These are phyloP conservation scores for Grantiella picta DNA, from an alignment of 2,113 vertebrate species.

Conservation along the genomic window DNA sequence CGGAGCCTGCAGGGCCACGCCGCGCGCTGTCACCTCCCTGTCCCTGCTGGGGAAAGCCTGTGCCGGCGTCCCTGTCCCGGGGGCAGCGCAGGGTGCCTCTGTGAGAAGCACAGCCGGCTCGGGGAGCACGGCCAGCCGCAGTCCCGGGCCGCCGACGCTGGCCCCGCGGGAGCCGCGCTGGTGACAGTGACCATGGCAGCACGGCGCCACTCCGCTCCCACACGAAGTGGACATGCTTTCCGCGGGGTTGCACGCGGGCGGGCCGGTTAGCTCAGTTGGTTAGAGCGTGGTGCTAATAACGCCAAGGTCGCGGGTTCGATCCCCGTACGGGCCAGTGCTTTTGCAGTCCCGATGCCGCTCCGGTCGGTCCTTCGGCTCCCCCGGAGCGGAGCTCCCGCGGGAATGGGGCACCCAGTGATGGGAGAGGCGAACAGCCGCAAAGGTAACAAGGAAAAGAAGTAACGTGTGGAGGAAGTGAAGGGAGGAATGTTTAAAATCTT, in stretches of 20 bases:
- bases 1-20: fast-evolving
- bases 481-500: fast-evolving
- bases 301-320: conserved; percentile 72
- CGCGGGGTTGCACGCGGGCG: fast-evolving
- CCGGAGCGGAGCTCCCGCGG: fast-evolving
- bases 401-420: fast-evolving
- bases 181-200: too few relatives aligned
- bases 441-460: fast-evolving
- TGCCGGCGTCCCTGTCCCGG: not conserved
- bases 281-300: conserved; percentile 71
- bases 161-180: too few relatives aligned
- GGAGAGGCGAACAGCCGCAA: fast-evolving
- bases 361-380: fast-evolving
- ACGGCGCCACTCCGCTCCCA: fast-evolving
- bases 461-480: fast-evolving
- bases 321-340: not conserved
- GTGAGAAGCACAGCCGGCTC: fast-evolving
- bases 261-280: conserved; percentile 70
- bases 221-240: fast-evolving
- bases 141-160: too few relatives aligned
- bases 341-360: fast-evolving
- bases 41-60: fast-evolving
- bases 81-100: fast-evolving
- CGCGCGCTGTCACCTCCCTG: too few relatives aligned
- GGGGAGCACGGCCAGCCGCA: fast-evolving